These are phyloP conservation scores for Alcis repandata DNA, from an alignment of 2,888 invertebrate genomes.

Conservation along the genomic window DNA sequence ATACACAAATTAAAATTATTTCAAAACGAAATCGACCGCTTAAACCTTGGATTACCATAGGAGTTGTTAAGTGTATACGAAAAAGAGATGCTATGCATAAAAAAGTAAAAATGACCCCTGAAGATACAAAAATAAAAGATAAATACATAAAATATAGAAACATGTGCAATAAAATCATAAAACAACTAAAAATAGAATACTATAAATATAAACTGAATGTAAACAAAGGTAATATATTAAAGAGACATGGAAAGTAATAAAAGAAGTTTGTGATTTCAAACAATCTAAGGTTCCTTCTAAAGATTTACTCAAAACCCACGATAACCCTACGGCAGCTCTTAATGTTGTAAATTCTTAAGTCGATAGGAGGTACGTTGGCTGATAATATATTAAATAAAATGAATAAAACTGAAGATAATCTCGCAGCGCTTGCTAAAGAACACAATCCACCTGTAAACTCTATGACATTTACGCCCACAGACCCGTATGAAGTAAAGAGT, in stretches of 20 bases:
- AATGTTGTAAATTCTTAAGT: not conserved
- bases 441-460: not conserved
- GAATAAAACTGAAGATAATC: not conserved
- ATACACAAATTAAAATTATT: not conserved
- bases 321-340: not conserved
- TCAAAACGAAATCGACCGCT: conserved; percentile 1
- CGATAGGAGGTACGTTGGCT: not conserved
- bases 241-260: not conserved
- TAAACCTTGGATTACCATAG: not conserved
- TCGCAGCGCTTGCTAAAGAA: not conserved
- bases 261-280: not conserved
- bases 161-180: conserved; percentile 7
- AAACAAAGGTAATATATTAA: conserved; percentile 1
- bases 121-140: not conserved
- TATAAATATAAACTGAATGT: not conserved
- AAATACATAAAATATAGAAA: conserved; percentile 5
- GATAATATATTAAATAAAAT: not conserved
- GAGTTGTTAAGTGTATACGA: not conserved
- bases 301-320: not conserved
- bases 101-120: not conserved
- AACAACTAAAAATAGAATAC: conserved; percentile 2
- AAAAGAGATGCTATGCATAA: not conserved
- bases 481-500: not conserved
- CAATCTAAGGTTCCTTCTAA: not conserved
- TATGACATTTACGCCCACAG: not conserved